Evolutionary conservation across 2,113 vertebrate genomes (phyloP).

Genomic region (Cryptotis parvus): DNA sequence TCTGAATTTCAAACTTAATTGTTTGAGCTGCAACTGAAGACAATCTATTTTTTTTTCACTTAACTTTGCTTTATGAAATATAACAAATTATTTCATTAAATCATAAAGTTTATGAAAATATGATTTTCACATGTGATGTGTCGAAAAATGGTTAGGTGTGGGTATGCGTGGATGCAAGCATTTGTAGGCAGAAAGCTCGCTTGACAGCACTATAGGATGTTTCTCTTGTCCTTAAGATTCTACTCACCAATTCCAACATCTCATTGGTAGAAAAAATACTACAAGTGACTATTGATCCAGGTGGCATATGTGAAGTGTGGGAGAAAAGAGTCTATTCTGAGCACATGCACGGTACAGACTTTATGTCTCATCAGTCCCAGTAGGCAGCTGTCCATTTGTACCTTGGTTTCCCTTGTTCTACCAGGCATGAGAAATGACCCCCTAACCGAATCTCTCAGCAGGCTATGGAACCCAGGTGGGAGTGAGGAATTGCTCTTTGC

Average conservation of each 20-base stretch:
- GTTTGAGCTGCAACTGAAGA: constrained; percentile 10
- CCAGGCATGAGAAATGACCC: too few relatives aligned
- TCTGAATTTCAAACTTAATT: constrained; percentile 54
- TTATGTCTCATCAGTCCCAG: too few relatives aligned
- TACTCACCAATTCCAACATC: not conserved
- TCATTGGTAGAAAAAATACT: not conserved
- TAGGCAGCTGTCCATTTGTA: too few relatives aligned
- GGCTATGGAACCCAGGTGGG: too few relatives aligned
- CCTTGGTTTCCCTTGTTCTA: too few relatives aligned
- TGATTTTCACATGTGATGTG: not conserved
- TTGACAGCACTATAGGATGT: not conserved
- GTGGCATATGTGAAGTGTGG: too few relatives aligned
- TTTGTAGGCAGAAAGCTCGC: not conserved
- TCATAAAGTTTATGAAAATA: constrained; percentile 38
- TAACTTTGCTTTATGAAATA: not conserved
- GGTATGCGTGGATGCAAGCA: not conserved
- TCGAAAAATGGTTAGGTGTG: not conserved
- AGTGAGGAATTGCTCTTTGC: too few relatives aligned
- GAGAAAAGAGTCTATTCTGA: too few relatives aligned
- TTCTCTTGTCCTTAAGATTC: not conserved
- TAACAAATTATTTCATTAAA: constrained; percentile 50
- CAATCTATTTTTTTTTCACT: constrained; percentile 40
- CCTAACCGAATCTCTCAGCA: too few relatives aligned
- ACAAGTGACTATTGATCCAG: too few relatives aligned
- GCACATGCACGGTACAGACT: too few relatives aligned